These are phyloP conservation scores for Alces alces DNA, from an alignment of 2,113 vertebrate genomes.

Conservation along the genomic window DNA sequence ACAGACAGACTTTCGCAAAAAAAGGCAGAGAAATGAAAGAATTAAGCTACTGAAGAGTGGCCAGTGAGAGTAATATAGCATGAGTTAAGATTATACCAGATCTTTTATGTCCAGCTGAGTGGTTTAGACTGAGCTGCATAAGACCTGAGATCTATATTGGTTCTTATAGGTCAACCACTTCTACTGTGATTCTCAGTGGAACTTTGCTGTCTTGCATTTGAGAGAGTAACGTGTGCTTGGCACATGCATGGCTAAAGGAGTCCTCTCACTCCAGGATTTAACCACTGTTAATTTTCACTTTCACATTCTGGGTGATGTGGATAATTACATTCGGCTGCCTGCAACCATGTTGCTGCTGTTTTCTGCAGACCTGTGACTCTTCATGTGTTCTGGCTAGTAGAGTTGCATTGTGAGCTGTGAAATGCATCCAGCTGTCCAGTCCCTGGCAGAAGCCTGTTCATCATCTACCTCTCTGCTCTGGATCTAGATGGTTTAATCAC, in stretches of 20 bases:
- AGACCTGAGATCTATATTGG: not conserved
- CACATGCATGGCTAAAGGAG: not conserved
- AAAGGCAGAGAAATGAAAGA: not conserved
- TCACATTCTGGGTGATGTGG: not conserved
- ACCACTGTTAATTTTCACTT: constrained; percentile 39
- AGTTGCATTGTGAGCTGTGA: not conserved
- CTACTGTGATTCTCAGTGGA: not conserved
- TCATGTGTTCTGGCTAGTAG: not conserved
- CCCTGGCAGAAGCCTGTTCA: not conserved
- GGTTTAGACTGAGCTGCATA: not conserved
- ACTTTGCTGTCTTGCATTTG: not conserved
- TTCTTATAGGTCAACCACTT: not conserved
- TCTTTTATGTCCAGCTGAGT: not conserved
- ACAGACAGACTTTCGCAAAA: not conserved
- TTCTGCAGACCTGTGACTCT: not conserved
- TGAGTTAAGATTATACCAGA: not conserved
- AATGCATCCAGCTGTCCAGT: constrained; percentile 5
- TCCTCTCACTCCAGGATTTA: not conserved
- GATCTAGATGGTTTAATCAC: constrained; percentile 36
- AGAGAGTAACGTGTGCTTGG: not conserved
- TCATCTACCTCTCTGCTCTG: constrained; percentile 8
- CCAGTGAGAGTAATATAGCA: accelerated
- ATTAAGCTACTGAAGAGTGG: not conserved
- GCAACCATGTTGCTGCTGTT: not conserved
- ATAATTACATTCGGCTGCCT: constrained; percentile 15